These are phyloP conservation scores for Pipa parva DNA, from an alignment of 2,113 vertebrate species.

Conservation along the genomic window DNA sequence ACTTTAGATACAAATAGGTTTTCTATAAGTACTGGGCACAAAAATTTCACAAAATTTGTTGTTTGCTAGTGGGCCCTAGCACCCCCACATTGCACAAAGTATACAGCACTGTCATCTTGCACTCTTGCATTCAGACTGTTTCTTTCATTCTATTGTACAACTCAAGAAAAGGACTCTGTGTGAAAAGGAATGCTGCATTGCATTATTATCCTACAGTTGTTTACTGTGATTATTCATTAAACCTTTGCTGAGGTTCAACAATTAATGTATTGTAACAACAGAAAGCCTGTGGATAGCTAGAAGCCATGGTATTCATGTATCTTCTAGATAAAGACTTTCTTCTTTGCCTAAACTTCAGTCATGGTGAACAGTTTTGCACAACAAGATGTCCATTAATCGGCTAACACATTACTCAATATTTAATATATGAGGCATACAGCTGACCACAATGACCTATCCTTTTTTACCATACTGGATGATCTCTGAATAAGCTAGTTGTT, in stretches of 20 bases:
- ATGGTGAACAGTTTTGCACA: not conserved
- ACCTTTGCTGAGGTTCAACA: not conserved
- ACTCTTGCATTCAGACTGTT: no score
- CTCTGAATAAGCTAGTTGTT: conserved; percentile 12
- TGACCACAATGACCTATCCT: not conserved
- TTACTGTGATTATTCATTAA: no score
- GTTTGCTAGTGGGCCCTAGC: no score
- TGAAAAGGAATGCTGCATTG: no score
- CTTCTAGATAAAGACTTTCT: conserved; percentile 6
- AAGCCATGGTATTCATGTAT: not conserved
- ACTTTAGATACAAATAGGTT: no score
- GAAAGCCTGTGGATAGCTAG: not conserved
- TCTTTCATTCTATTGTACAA: no score
- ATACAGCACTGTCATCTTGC: no score
- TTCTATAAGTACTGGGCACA: no score
- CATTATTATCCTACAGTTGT: no score
- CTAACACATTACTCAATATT: conserved; percentile 1
- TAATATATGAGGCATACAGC: conserved; percentile 6
- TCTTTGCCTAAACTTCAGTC: not conserved
- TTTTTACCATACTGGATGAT: not conserved
- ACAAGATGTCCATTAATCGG: conserved; percentile 24
- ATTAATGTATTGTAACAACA: conserved; percentile 11
- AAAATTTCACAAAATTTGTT: no score
- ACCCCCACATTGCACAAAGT: no score
- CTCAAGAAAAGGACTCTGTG: no score